Conservation (phyloP, 2,113 vertebrate genomes). For the Oplegnathus fasciatus region DNA sequence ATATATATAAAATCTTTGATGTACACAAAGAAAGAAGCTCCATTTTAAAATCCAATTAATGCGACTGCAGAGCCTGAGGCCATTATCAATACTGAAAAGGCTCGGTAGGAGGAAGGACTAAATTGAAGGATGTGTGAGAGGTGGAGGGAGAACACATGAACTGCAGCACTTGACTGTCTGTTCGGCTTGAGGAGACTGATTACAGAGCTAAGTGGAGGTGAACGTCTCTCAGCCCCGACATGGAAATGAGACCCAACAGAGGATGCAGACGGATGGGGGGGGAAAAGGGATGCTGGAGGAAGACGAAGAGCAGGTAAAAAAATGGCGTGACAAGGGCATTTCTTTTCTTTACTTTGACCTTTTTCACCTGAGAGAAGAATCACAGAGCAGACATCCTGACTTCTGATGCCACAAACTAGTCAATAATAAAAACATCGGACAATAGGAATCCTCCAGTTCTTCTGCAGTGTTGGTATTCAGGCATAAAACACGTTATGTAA, state of each 20-base stretch:
- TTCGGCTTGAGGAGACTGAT: conserved; percentile 50
- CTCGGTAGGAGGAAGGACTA: background rate
- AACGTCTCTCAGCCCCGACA: conserved; percentile 17
- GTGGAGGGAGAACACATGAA: conserved; percentile 31
- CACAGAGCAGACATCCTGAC: background rate
- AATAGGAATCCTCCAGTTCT: conserved; percentile 3
- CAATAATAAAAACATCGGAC: background rate
- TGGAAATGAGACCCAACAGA: conserved; percentile 46
- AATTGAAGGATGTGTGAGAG: background rate
- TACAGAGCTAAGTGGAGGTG: conserved; percentile 48
- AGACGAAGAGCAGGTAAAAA: background rate
- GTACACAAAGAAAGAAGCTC: background rate
- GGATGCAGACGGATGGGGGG: background rate
- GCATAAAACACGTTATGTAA: background rate
- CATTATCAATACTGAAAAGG: conserved; percentile 22
- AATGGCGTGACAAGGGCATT: background rate
- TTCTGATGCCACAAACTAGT: background rate
- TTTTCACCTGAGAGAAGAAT: conserved; percentile 22
- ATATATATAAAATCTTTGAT: conserved; percentile 27
- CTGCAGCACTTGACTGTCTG: conserved; percentile 25
- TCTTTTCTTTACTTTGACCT: background rate
- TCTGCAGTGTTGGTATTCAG: background rate
- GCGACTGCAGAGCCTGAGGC: conserved; percentile 9
- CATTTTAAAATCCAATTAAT: conserved; percentile 12
- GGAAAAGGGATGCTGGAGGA: background rate